phyloP scores from a whole-genome alignment of 2,888 invertebrate species.

The Charanyca ferruginea region DNA sequence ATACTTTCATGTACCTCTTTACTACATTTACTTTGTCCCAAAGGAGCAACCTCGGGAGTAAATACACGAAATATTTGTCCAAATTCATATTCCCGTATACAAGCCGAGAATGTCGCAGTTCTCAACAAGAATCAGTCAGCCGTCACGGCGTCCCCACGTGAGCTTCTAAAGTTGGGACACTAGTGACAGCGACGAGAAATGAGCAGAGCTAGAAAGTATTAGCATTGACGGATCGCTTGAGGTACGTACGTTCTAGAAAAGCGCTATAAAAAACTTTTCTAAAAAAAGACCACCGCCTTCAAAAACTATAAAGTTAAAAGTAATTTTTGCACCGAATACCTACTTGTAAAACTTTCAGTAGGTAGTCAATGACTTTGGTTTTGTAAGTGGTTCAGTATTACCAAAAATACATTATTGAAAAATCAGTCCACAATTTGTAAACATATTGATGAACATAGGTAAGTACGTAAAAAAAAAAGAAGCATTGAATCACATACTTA shows the following conservation, averaged over 20 bases:
- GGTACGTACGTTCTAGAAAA: background rate
- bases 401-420: too few relatives aligned
- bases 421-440: too few relatives aligned
- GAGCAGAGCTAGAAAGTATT: conserved; percentile 18
- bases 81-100: conserved; percentile 55
- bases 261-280: too few relatives aligned
- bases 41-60: conserved; percentile 48
- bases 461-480: too few relatives aligned
- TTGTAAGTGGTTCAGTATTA: too few relatives aligned
- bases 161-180: conserved; percentile 48
- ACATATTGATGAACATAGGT: too few relatives aligned
- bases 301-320: too few relatives aligned
- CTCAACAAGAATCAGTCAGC: conserved; percentile 71
- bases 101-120: conserved; percentile 62
- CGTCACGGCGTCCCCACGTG: conserved; percentile 58
- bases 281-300: too few relatives aligned
- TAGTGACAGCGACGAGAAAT: conserved; percentile 40
- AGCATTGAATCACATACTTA: too few relatives aligned
- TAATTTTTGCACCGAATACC: too few relatives aligned
- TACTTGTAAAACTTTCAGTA: too few relatives aligned
- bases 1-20: conserved; percentile 53
- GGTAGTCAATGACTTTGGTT: too few relatives aligned
- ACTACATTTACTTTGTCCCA: conserved; percentile 49
- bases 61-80: conserved; percentile 64
- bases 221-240: conserved; percentile 15